Conservation (phyloP, 2,888 invertebrate genomes). For the Eubasilissa splendida region DNA sequence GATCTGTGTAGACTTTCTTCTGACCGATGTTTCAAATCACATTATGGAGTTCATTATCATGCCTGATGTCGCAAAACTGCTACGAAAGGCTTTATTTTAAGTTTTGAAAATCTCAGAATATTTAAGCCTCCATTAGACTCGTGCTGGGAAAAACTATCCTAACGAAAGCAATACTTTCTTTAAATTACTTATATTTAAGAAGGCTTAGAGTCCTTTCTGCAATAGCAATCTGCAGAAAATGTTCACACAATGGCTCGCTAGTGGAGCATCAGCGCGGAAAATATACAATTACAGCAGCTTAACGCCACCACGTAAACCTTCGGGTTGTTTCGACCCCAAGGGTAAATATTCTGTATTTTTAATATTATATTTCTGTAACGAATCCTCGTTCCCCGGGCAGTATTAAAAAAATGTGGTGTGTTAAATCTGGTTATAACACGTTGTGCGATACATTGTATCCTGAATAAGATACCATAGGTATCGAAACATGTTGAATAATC, state of each 20-base stretch:
- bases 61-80: neutral
- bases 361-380: no score
- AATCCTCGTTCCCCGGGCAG: no score
- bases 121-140: neutral
- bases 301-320: constrained; percentile 29
- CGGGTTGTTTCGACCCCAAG: neutral
- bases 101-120: no score
- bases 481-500: no score
- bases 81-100: no score
- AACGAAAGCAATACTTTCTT: constrained; percentile 3
- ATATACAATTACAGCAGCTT: constrained; percentile 33
- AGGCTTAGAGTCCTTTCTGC: neutral
- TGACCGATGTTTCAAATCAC: neutral
- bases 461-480: no score
- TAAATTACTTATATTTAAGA: constrained; percentile 2
- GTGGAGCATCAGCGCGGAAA: constrained; percentile 25
- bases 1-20: no score
- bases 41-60: neutral
- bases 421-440: no score
- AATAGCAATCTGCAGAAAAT: neutral
- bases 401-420: no score
- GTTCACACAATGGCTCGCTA: constrained; percentile 14
- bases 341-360: neutral
- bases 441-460: no score
- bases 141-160: neutral